These are phyloP conservation scores for Tryphoninae sp. DNA, from an alignment of 2,888 invertebrate genomes.

Conservation along the genomic window DNA sequence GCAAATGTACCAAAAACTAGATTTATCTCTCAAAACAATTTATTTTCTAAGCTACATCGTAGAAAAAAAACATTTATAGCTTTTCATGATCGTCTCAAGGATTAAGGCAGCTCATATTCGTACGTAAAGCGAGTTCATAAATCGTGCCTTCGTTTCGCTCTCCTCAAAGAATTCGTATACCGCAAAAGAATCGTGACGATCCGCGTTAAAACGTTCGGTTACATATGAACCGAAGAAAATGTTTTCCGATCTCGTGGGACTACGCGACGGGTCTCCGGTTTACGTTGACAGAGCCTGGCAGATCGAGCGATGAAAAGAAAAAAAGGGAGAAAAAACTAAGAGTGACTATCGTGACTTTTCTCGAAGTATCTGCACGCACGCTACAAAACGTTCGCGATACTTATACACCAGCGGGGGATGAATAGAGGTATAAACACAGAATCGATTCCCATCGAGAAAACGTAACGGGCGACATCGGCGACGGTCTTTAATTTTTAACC, in stretches of 20 bases:
- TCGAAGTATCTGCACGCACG: conserved; percentile 35
- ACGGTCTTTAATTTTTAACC: conserved; percentile 43
- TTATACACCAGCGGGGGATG: conserved; percentile 12
- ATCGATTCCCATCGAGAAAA: conserved; percentile 20
- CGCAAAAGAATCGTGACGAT: conserved; percentile 24
- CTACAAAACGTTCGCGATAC: conserved; percentile 26
- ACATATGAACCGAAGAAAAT: conserved; percentile 18
- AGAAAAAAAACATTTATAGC: too few relatives aligned
- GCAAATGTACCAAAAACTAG: too few relatives aligned
- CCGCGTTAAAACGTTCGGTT: conserved; percentile 21
- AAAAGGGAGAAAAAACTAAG: not conserved
- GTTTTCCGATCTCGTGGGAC: conserved; percentile 48
- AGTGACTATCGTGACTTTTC: conserved; percentile 44
- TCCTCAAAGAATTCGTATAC: not conserved
- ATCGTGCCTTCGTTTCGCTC: not conserved
- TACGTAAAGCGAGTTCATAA: not conserved
- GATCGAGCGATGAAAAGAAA: not conserved
- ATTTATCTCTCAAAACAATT: too few relatives aligned
- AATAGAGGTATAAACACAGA: conserved; percentile 17
- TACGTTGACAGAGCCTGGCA: not conserved
- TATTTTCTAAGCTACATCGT: too few relatives aligned
- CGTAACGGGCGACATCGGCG: not conserved
- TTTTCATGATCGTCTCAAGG: not conserved
- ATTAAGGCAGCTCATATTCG: not conserved
- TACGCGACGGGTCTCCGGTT: conserved; percentile 11